Evolutionary conservation across 1,140 invertebrate species (phyloP).

Genomic region (Eupeodes corollae): DNA sequence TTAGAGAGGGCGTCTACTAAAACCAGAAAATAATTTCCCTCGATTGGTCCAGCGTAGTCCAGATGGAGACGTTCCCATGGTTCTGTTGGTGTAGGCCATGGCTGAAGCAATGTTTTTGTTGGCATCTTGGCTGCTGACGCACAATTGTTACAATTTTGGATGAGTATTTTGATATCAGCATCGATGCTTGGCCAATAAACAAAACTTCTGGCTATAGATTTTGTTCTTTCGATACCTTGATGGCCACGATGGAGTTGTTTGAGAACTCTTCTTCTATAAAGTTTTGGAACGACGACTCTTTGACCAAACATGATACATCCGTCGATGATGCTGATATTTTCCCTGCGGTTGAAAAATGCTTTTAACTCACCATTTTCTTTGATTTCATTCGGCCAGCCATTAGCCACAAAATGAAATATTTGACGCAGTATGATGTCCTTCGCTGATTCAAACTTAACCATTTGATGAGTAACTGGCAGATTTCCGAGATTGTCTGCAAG

Average conservation of each 20-base stretch:
- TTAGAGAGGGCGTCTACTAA: slow-evolving; percentile 6
- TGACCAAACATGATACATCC: slow-evolving; percentile 5
- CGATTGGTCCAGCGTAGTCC: slow-evolving; percentile 5
- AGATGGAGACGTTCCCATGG: slow-evolving; percentile 3
- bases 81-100: not conserved
- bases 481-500: not conserved
- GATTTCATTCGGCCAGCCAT: not conserved
- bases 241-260: slow-evolving; percentile 35
- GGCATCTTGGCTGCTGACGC: too few species aligned
- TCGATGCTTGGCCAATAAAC: slow-evolving; percentile 1
- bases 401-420: too few species aligned
- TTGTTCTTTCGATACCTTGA: not conserved
- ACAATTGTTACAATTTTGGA: too few species aligned
- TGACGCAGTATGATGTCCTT: not conserved
- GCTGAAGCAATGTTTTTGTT: not conserved
- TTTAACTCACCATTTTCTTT: not conserved
- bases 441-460: too few species aligned
- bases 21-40: slow-evolving; percentile 3
- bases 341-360: not conserved
- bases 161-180: too few species aligned
- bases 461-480: too few species aligned
- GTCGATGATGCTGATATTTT: not conserved
- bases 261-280: slow-evolving; percentile 25
- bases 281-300: slow-evolving; percentile 25
- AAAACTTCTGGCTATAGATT: not conserved